phyloP scores from a whole-genome alignment of 2,888 invertebrate genomes.

The Cantharis lateralis region DNA sequence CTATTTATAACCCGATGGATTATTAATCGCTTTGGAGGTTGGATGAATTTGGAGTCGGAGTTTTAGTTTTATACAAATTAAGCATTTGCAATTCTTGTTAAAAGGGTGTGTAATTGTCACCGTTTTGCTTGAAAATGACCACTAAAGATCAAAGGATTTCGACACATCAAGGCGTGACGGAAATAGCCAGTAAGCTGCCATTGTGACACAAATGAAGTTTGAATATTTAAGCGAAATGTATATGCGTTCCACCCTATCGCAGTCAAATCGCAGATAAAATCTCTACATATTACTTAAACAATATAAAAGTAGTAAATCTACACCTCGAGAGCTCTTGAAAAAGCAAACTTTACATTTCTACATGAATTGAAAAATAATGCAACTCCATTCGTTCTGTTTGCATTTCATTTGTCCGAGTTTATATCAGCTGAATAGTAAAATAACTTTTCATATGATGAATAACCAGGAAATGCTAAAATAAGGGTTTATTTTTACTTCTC shows the following conservation, averaged over 20 bases:
- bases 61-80: neutral
- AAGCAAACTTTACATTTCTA: conserved; percentile 18
- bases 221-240: conserved; percentile 28
- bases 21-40: neutral
- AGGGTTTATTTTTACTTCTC: neutral
- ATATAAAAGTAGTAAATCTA: conserved; percentile 8
- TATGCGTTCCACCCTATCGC: conserved; percentile 25
- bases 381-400: conserved; percentile 25
- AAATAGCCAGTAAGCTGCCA: conserved; percentile 31
- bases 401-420: conserved; percentile 27
- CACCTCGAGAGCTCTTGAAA: neutral
- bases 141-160: conserved; percentile 32
- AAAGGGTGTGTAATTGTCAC: conserved; percentile 29
- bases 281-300: conserved; percentile 6
- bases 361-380: neutral
- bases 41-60: neutral
- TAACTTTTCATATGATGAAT: neutral
- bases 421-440: conserved; percentile 10
- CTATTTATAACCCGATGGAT: neutral
- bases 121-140: conserved; percentile 33
- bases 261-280: conserved; percentile 31
- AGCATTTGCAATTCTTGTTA: conserved; percentile 29
- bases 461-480: neutral
- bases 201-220: conserved; percentile 33
- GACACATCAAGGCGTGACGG: conserved; percentile 32